Base-by-base conservation (phyloP, 1,140 invertebrate species). In the Lanistes nyassanus region DNA sequence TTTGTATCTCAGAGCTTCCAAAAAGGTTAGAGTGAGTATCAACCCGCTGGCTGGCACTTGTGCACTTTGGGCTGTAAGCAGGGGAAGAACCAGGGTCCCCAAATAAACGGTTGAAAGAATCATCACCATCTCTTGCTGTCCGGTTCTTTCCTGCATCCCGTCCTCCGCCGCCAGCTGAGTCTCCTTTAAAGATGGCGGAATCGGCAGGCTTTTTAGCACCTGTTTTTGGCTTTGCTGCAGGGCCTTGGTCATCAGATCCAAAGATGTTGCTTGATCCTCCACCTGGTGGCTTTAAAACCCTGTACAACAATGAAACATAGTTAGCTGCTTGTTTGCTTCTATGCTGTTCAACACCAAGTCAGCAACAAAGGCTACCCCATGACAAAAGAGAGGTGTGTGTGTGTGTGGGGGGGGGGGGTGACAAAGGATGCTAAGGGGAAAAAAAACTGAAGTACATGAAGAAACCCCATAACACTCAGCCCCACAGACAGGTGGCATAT, bases 261-360 rank as follows among this genome's bases (percentile, higher is more conserved):
- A 93, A 93, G 76, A 93, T 92, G 84, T 93, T 92, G 82, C 91
- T 92, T 80, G 90, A 91, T 9, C 91, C 92, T 76, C 92, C 92
- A 69, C 92, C 92, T 65, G 92, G 92, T n/a, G 92, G 92, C 84
- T 92, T 92, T 80, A 93, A 82, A 34, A 93, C 92, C 86, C 92
- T 93, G 82, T 67, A 65, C 81, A 55, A 53, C 19, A 62, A 42
- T 29, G 21, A 65, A 36, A 65, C 34, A 29, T 31, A 21, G 9
- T 26, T 11, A 11, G n/a, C 26, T 62, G 11, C 26, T 11, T 62
- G 11, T n/a, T n/a, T n/a, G n/a, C n/a, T n/a, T n/a, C n/a, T n/a
- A 6, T 42, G 39, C 5, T 42, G 39, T 42, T 42, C 13, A 6
- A 42, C 13, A 13, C 39, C 39, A 42, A 6, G 39, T 42, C 39